phyloP scores from a whole-genome alignment of 2,888 invertebrate species.

The Idaea aversata region DNA sequence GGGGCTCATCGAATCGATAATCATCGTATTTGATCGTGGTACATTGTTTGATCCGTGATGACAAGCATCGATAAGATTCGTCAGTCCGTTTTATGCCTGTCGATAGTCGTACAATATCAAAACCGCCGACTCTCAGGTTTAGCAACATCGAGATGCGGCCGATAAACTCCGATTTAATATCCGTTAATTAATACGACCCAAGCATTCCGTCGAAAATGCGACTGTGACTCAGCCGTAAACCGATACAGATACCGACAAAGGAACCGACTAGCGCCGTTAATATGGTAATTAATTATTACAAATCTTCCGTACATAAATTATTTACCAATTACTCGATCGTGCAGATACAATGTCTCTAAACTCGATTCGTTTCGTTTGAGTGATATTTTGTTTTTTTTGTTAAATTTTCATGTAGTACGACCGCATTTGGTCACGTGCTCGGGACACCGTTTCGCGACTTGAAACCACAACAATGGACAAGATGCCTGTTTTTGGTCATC shows the following conservation, averaged over 20 bases:
- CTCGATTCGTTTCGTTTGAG: constrained; percentile 27
- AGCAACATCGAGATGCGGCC: constrained; percentile 75
- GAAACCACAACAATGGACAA: constrained; percentile 59
- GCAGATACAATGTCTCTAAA: constrained; percentile 35
- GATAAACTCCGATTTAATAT: constrained; percentile 79
- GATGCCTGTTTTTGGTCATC: constrained; percentile 54
- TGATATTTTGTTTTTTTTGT: constrained; percentile 27
- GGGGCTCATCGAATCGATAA: constrained; percentile 56
- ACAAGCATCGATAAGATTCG: constrained; percentile 69
- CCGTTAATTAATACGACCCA: constrained; percentile 78
- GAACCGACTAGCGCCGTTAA: constrained; percentile 70
- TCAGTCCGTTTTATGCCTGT: constrained; percentile 54
- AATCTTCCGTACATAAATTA: constrained; percentile 69
- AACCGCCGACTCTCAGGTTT: constrained; percentile 72
- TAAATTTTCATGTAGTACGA: constrained; percentile 26
- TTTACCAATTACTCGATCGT: constrained; percentile 56
- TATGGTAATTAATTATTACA: constrained; percentile 78
- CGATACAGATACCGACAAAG: constrained; percentile 74
- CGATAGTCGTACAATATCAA: constrained; percentile 59
- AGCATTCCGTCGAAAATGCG: constrained; percentile 72
- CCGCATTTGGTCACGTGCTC: constrained; percentile 60
- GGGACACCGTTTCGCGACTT: constrained; percentile 37
- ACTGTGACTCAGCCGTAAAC: constrained; percentile 72
- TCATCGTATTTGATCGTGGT: constrained; percentile 68
- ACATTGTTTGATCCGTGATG: constrained; percentile 75